phyloP scores from a whole-genome alignment of 2,888 invertebrate species.

The Calameuta pallipes region DNA sequence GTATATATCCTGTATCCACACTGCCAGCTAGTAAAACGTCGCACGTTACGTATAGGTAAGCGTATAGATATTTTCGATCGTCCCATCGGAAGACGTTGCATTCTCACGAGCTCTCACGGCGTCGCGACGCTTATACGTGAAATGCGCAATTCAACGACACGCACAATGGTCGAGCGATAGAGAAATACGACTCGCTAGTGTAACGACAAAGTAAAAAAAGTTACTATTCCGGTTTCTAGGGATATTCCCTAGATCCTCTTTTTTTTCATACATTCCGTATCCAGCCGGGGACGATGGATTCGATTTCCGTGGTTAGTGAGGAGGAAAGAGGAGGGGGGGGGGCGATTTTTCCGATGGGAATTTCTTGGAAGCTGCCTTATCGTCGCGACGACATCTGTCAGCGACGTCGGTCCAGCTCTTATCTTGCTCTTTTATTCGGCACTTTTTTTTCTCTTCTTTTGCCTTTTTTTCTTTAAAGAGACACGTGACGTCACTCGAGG shows the following conservation, averaged over 20 bases:
- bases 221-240: not conserved
- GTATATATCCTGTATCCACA: no score
- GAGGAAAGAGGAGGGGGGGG: not conserved
- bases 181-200: not conserved
- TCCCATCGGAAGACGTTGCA: not conserved
- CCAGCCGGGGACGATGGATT: not conserved
- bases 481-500: not conserved
- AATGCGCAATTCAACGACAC: not conserved
- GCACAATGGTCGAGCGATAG: slow-evolving; percentile 1
- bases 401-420: not conserved
- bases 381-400: not conserved
- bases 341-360: not conserved
- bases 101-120: not conserved
- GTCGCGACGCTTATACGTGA: not conserved
- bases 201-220: not conserved
- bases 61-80: not conserved
- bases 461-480: not conserved
- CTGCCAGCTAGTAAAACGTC: no score
- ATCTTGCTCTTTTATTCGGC: not conserved
- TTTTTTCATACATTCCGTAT: not conserved
- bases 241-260: not conserved
- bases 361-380: not conserved
- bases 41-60: not conserved
- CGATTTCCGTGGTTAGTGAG: not conserved
- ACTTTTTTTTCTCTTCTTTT: not conserved